phyloP scores from a whole-genome alignment of 2,113 vertebrate genomes.

The Pogona vitticeps region DNA sequence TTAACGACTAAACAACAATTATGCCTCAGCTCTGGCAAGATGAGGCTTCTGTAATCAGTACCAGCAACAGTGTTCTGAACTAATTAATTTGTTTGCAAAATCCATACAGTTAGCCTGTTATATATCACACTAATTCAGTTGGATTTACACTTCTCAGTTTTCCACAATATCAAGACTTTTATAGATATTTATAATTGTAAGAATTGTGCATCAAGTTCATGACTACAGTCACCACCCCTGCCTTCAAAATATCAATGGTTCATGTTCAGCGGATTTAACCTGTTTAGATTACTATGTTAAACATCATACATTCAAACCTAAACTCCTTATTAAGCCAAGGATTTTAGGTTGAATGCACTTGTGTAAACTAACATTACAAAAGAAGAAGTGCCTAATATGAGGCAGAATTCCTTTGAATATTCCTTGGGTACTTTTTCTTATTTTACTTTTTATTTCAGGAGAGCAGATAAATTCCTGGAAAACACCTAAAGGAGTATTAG shows the following conservation, averaged over 20 bases:
- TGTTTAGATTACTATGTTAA: not conserved
- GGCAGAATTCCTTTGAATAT: not conserved
- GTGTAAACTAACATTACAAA: not conserved
- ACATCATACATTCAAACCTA: not conserved
- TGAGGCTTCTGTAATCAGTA: not conserved
- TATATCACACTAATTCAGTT: too few species aligned
- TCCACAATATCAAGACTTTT: not conserved
- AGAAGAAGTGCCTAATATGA: not conserved
- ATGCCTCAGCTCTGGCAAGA: not conserved
- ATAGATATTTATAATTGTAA: not conserved
- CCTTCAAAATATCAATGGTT: not conserved
- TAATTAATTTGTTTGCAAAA: not conserved
- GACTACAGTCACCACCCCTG: not conserved
- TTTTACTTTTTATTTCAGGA: not conserved
- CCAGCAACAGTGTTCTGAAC: not conserved
- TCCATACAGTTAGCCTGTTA: not conserved
- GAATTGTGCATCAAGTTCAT: not conserved
- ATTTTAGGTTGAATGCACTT: not conserved
- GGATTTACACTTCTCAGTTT: not conserved
- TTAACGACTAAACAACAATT: not conserved
- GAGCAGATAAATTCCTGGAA: not conserved
- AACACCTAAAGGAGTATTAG: not conserved
- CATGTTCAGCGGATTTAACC: not conserved
- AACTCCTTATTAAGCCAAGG: not conserved
- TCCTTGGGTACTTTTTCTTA: not conserved